Percentiles rank a stretch among this genome's conserved stretches.
Conservation (phyloP, 1,140 invertebrate genomes). For the Brachystomella parvula region DNA sequence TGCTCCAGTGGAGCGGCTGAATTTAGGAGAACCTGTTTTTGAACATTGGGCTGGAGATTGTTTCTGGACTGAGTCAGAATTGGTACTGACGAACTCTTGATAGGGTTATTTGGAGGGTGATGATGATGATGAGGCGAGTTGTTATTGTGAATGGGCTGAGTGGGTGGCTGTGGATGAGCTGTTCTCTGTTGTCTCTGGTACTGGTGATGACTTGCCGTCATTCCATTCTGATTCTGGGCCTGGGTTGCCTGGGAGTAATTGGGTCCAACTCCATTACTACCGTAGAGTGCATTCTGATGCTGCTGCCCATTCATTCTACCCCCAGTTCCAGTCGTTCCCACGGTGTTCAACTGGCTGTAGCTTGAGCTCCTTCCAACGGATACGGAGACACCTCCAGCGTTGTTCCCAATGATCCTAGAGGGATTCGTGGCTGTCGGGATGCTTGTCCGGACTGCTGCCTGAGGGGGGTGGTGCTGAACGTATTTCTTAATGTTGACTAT, state of each 20-base stretch:
- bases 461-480: background rate
- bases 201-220: background rate
- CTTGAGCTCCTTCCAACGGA: slow-evolving; percentile 6
- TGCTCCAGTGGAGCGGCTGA: slow-evolving; percentile 5
- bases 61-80: slow-evolving; percentile 6
- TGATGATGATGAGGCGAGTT: background rate
- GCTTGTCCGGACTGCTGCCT: background rate
- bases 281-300: background rate
- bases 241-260: background rate
- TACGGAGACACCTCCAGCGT: slow-evolving; percentile 1
- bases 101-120: background rate
- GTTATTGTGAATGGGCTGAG: background rate
- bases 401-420: background rate
- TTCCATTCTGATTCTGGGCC: background rate
- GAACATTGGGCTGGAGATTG: background rate
- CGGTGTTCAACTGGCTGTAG: slow-evolving; percentile 12
- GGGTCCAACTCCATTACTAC: slow-evolving; percentile 1
- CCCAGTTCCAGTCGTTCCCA: background rate
- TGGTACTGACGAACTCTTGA: slow-evolving; percentile 3
- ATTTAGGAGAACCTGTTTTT: background rate
- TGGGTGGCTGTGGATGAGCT: background rate
- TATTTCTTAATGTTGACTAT: slow-evolving; percentile 7
- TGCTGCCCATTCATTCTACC: background rate
- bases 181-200: background rate
- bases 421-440: background rate